Base-by-base conservation (phyloP, 2,113 vertebrate genomes). In the Cephalopholis sonnerati region DNA sequence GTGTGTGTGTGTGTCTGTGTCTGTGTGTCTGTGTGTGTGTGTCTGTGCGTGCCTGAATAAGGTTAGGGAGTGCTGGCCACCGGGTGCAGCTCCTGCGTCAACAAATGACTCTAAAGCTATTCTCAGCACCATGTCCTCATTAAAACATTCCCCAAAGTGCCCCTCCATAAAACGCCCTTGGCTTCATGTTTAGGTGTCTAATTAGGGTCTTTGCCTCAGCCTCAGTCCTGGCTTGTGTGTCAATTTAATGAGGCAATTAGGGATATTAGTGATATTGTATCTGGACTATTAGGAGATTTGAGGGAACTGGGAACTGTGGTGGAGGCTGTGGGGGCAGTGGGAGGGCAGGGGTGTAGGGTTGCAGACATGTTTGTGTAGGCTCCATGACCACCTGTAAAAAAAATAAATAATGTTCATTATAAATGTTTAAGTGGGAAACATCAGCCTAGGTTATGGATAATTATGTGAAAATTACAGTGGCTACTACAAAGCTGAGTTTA, bases 241-340 rank as follows among this genome's bases (percentile, higher is more conserved):
- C 91, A 90, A 85, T 91, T 95, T 95, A 94, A 94, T 90, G 91
- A 93, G 91, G 90, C 92, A 94, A 93, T 95, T 94, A 95, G 88
- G 63, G 66, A 77, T 82, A 87, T 87, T 84, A 84, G 77, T 87
- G 83, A 88, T 88, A 77, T 82, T 86, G 81, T 79, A 89, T 86
- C 83, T 81, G 87, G 77, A 78, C 85, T 78, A 88, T 71, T 39
- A 71, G 87, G 88, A 91, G 90, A 70, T 87, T 84, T 81, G 79
- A 77, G 78, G 82, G 84, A 61, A 64, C 70, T 81, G 90, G 82
- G 85, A 83, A 81, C 78, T 84, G 81, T 72, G 72, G 81, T 72
- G 81, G 73, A 46, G 59, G 58, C 67, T 10, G 46, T 7, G 73
- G 82, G 85, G 85, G 68, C 77, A 81, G 25, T n/a, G 64, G 59